These are phyloP conservation scores for Pocillopora grandis DNA, from an alignment of 92 coral and sea anemone genomes.

Conservation along the genomic window DNA sequence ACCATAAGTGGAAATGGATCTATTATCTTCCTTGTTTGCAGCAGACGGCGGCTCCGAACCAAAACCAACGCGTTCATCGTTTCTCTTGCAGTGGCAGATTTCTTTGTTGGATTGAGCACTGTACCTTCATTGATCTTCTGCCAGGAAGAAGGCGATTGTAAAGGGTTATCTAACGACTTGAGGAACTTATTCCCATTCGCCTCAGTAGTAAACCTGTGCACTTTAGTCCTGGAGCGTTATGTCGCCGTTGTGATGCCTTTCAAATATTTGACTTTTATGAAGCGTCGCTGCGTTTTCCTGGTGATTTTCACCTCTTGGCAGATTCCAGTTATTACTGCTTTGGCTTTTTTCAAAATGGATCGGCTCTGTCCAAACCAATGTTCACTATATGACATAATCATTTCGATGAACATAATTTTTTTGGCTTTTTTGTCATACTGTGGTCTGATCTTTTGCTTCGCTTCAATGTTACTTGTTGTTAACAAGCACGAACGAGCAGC, in stretches of 20 bases:
- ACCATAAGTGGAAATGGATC: constrained; percentile 17
- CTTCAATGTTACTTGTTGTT: no score
- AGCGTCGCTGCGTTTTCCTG: not conserved
- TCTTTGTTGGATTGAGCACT: not conserved
- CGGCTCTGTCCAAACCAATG: no score
- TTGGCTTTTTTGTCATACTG: no score
- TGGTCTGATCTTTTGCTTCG: no score
- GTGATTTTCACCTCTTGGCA: not conserved
- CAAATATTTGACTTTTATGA: not conserved
- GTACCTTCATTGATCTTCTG: not conserved
- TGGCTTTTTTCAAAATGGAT: no score
- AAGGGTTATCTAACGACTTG: not conserved
- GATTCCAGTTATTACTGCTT: not conserved
- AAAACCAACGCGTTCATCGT: constrained; percentile 19
- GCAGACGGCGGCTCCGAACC: constrained; percentile 16
- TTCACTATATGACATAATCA: no score
- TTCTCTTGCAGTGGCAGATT: constrained; percentile 16
- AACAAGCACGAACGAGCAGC: no score
- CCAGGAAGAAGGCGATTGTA: not conserved
- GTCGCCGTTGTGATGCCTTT: constrained; percentile 15
- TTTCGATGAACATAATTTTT: no score
- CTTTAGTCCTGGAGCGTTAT: not conserved
- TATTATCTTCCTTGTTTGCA: constrained; percentile 20
- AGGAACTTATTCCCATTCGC: not conserved
- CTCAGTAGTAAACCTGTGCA: no score